Evolutionary conservation across 2,888 invertebrate species (phyloP), one percentile per base, ranked within the genome.

Genomic region (Acrocyrtus sp.): DNA sequence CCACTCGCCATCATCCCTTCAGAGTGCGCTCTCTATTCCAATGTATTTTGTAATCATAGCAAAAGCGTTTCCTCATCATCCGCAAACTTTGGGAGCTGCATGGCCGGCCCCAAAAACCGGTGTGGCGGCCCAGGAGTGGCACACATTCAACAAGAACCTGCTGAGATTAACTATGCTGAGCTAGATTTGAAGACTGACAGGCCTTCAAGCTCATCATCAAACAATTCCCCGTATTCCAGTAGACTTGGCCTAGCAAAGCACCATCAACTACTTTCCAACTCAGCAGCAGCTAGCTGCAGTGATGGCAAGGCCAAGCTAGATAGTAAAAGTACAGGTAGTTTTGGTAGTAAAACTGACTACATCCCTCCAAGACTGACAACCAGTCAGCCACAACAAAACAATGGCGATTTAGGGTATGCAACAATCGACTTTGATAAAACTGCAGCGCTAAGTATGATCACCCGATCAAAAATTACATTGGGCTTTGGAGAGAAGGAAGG

Each of bases 381-480:
- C 21, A 27, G 43, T 22, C 54, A 61, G 73, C 58, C 17, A 65
- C n/a, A n/a, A n/a, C 58, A 15, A 22, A 69, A 69, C 26, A 62
- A 69, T 12, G 62, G 75, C 10, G 79, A 80, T 17, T 82, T 84
- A 51, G 91, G 93, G 57, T 96, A 96, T 83, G 94, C 94, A 8
- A 93, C 93, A 1, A 98, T 97, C 81, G 97, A 97, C 86, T 96
- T 97, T 85, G 91, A 95, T 82, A 94, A 93, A 86, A 97, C 97
- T 0, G 92, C 91, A 62, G 96, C 96, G 22, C 87, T 97, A 27
- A 79, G 78, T 27, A 74, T 75, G n/a, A 77, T 78, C 43, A 81
- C 80, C 12, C 66, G 80, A 61, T 77, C 80, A 17, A 79, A 79
- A 53, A 77, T 81, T 34, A 77, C 76, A 19, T 66, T 81, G 17